Percentiles rank a stretch among this genome's conserved stretches.
phyloP scores from a whole-genome alignment of 2,888 invertebrate species.

The Eupeodes latifasciatus region DNA sequence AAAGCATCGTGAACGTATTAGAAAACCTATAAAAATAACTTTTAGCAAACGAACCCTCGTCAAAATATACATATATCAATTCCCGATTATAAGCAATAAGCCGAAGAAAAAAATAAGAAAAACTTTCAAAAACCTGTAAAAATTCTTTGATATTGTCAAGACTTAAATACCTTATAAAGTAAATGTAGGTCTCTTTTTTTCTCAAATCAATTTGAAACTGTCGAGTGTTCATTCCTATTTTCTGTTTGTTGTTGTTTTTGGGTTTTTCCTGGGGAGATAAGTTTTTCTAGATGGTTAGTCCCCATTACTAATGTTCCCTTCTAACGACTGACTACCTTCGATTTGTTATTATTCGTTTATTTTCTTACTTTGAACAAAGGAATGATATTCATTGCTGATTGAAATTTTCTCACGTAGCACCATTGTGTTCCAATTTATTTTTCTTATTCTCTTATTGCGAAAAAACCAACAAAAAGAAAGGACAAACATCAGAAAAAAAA shows the following conservation, averaged over 20 bases:
- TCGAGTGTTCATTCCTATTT: not conserved
- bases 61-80: not conserved
- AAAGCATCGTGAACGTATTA: not conserved
- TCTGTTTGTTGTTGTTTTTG: no score
- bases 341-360: not conserved
- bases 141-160: not conserved
- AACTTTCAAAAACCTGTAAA: not conserved
- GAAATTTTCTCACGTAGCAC: constrained; percentile 43
- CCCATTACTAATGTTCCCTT: constrained; percentile 7
- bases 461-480: not conserved
- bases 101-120: not conserved
- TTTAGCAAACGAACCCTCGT: not conserved
- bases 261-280: not conserved
- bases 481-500: not conserved
- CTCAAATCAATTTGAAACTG: constrained; percentile 26
- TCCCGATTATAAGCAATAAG: not conserved
- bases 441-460: constrained; percentile 4
- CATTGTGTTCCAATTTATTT: constrained; percentile 39
- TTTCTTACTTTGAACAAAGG: not conserved
- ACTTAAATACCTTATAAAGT: not conserved
- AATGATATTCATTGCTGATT: constrained; percentile 36
- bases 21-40: not conserved
- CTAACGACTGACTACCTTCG: not conserved
- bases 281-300: constrained; percentile 36
- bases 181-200: not conserved